Evolutionary conservation across 2,797 vertebrate genomes (phyloP), one percentile per base, ranked within the genome.

Genomic region (Falco rusticolus): DNA sequence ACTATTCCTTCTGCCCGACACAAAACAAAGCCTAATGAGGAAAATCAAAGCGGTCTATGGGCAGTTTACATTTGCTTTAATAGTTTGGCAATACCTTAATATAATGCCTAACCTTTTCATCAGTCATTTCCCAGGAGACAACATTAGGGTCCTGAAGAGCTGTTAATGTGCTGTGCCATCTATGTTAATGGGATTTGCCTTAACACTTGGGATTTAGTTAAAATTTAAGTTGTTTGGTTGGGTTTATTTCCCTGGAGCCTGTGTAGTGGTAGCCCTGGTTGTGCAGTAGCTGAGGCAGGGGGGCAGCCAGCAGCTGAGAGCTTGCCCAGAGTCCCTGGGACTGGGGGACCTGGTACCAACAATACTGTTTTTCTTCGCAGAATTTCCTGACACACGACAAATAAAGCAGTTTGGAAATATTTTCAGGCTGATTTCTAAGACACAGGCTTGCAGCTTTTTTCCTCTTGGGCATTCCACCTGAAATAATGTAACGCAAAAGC

Each of bases 361-460:
- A 61, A 5, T 34, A 13, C 80, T 19, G 13, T 3, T 81, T 70
- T 66, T 56, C 59, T 83, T 83, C 43, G 41, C 75, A 87, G 77
- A 66, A 39, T 53, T 83, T 90, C 45, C 53, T 64, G 56, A 51
- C 64, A 24, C 26, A 11, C 77, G 68, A 77, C 34, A 85, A 89
- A 92, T 54, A 70, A 64, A 90, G 37, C 48, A 29, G 37, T 68
- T 84, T 84, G 61, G 39, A 70, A 94, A 59, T 43, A 78, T 43
- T 92, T 95, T 89, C 71, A 85, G 77, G 60, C 57, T 84, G 60
- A 74, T 53, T 94, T 93, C 66, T 83, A 56, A 91, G 76, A 90
- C 37, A 65, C 17, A 33, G n/a, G n/a, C 74, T 86, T 89, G 71
- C 65, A 78, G 88, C 61, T 71, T 94, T 94, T 82, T 89, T 71